Evolutionary conservation across 2,888 invertebrate species (phyloP), one percentile per base, ranked within the genome.

Genomic region (Cheilosia vulpina): DNA sequence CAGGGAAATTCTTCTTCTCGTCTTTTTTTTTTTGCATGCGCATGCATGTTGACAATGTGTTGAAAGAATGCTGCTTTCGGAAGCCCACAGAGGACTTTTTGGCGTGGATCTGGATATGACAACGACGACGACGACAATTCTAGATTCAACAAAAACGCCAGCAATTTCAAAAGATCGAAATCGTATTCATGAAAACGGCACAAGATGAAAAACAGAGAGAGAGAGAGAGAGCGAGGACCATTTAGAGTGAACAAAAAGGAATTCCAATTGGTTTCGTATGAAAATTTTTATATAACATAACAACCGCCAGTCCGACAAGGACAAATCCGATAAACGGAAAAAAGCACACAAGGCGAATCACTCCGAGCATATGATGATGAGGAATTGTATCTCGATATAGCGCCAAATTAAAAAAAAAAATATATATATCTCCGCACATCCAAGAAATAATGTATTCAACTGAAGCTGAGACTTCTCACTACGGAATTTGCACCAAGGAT

Each of bases 341-440:
- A 65, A 31, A 17, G 24, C 47, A 31, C 41, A 27, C 41, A 47
- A 31, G 31, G 53, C 45, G 47, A 47, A 19, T 47, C 47, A 81
- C 81, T 72, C 17, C 17, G 13, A 80, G 80, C 83, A 53, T 47
- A 84, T 71, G 83, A 76, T 71, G 68, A 72, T 62, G 81, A 79
- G 65, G 75, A 75, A 81, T 81, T 77, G 85, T 85, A 66, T 81
- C 80, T 76, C 85, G 76, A 80, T 85, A 68, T 66, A 80, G 80
- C 80, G 84, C 71, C 65, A 81, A 81, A 85, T 80, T 73, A 76
- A 84, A 79, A 73, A 68, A 43, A 79, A 73, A 68, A 43, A 3
- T 19, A 3, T 19, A 27, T 27, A 47, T n/a, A n/a, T 31, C 34
- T 27, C 24, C 38, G 17, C 19, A 43, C 41, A 53, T 24, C 19